These are phyloP conservation scores for Sarcophaga variegata DNA, from an alignment of 2,888 invertebrate genomes.

Conservation along the genomic window DNA sequence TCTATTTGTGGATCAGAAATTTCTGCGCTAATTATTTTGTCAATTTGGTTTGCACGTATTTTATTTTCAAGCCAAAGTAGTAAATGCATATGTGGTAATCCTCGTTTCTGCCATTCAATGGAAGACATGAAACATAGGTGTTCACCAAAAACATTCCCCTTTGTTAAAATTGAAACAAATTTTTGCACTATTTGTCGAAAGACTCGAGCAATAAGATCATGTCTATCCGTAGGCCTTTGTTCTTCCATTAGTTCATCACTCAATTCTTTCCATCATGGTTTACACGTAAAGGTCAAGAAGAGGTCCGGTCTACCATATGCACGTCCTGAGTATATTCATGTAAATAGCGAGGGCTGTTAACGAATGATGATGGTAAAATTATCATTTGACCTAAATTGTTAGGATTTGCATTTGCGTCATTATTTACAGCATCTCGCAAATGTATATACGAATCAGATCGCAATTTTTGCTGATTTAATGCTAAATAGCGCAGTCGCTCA, in stretches of 20 bases:
- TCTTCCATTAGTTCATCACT: neutral
- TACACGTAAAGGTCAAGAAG: conserved; percentile 14
- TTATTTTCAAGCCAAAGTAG: too few species aligned
- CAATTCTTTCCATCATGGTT: neutral
- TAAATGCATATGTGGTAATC: too few species aligned
- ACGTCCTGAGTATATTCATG: conserved; percentile 12
- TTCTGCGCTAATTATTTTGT: too few species aligned
- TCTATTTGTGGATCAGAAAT: neutral
- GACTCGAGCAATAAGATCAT: neutral
- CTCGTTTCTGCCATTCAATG: too few species aligned
- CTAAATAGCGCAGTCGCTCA: too few species aligned
- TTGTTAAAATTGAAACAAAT: neutral
- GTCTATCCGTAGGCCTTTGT: neutral
- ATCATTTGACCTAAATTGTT: neutral
- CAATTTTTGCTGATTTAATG: too few species aligned
- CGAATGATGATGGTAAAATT: conserved; percentile 1
- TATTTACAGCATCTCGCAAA: neutral
- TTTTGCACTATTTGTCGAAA: neutral
- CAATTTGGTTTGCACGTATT: too few species aligned
- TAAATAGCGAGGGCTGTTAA: conserved; percentile 20
- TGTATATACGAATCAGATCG: too few species aligned
- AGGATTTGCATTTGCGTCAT: neutral
- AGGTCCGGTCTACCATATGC: conserved; percentile 8
- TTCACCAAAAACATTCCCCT: neutral
- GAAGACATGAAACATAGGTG: neutral